Percentiles rank a stretch among this genome's conserved stretches.
Evolutionary conservation across 2,888 invertebrate genomes (phyloP).

Genomic region (Horisme vitalbata): DNA sequence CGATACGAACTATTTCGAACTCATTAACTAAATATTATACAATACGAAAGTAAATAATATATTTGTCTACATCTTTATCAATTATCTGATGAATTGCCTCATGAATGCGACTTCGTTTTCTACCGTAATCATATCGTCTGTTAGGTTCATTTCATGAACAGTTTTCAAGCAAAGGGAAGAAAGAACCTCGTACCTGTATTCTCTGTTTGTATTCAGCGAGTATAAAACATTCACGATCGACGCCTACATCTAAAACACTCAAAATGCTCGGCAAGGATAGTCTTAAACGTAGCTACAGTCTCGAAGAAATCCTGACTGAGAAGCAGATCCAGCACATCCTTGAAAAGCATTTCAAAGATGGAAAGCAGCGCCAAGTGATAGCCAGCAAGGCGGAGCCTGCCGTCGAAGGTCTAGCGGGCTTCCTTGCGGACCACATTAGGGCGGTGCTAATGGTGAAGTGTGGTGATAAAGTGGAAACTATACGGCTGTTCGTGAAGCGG

Average conservation of each 20-base stretch:
- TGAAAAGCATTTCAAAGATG: constrained; percentile 12
- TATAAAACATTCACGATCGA: constrained; percentile 20
- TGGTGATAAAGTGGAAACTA: constrained; percentile 30
- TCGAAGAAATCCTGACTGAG: constrained; percentile 46
- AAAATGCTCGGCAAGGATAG: constrained; percentile 38
- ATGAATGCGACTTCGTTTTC: not conserved
- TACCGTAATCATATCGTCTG: not conserved
- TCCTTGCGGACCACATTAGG: constrained; percentile 63
- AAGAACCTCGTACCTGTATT: too few species aligned
- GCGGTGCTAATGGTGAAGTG: constrained; percentile 42
- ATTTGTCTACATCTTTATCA: not conserved
- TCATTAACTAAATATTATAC: constrained; percentile 16
- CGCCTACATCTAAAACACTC: not conserved
- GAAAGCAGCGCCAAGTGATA: constrained; percentile 24
- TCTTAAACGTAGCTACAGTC: constrained; percentile 16
- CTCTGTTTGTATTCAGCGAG: not conserved
- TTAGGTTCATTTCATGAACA: not conserved
- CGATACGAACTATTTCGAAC: constrained; percentile 2
- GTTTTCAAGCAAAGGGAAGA: too few species aligned
- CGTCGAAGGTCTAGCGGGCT: constrained; percentile 56
- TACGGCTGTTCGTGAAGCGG: constrained; percentile 61
- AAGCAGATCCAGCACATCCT: constrained; percentile 46
- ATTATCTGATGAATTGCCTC: not conserved
- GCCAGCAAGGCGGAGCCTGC: constrained; percentile 47
- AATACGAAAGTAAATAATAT: not conserved